Conservation (phyloP, 2,888 invertebrate genomes). For the Melipona bicolor region DNA sequence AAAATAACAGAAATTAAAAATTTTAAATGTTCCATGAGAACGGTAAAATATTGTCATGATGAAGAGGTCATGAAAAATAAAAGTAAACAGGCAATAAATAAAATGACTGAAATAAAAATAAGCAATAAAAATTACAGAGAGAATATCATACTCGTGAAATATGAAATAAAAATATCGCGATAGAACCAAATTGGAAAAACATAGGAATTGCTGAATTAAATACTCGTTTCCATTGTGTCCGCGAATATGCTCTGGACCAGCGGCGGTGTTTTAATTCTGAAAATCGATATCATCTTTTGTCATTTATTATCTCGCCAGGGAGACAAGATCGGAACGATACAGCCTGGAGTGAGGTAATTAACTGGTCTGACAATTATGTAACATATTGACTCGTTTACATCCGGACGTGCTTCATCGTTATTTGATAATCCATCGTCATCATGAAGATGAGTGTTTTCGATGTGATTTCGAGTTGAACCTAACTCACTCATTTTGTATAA, state of each 20-base stretch:
- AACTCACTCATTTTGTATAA: neutral
- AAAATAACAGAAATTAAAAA: neutral
- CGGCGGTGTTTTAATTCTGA: constrained; percentile 3
- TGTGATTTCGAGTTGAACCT: neutral
- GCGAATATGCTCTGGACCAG: neutral
- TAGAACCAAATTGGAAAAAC: neutral
- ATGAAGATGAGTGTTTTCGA: neutral
- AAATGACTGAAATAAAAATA: neutral
- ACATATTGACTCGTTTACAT: constrained; percentile 58
- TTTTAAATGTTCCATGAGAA: neutral
- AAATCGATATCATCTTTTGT: constrained; percentile 51
- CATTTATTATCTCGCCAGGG: constrained; percentile 50
- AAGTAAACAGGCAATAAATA: neutral
- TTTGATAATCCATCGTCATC: constrained; percentile 29
- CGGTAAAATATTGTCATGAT: no score
- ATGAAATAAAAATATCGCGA: neutral
- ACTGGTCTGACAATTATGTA: constrained; percentile 71
- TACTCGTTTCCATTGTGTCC: neutral
- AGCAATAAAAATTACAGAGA: neutral
- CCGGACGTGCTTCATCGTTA: constrained; percentile 38
- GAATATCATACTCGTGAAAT: neutral
- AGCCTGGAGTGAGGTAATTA: constrained; percentile 55
- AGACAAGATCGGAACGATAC: constrained; percentile 27
- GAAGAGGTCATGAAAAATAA: neutral
- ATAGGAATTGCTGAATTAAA: constrained; percentile 1